Base-by-base conservation (phyloP, 2,888 invertebrate species). In the Eristalis pertinax region DNA sequence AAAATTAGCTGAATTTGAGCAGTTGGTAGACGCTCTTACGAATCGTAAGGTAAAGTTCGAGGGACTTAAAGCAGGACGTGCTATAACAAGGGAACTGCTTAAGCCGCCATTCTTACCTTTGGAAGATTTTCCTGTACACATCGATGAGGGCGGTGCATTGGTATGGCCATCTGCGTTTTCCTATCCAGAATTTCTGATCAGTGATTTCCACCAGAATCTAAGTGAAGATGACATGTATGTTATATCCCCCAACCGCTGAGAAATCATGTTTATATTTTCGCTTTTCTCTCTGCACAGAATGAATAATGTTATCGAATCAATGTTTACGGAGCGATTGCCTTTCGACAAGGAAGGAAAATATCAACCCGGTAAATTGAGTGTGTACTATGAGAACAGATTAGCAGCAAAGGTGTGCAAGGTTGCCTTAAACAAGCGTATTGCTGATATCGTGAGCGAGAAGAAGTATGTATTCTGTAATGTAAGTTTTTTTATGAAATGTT, bases 151-250 rank as follows among this genome's bases (percentile, higher is more conserved):
- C 15, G 93, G 93, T 13, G 92, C 93, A 60, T 92, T 99, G 13
- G 93, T 96, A 70, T 99, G 98, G 98, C 99, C 99, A 0, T 96
- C 98, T 0, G 94, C 97, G 22, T 95, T 99, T 89, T 93, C 97
- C 13, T 99, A 98, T 92, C 99, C 99, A 0, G 98, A 99, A 93
- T 96, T 96, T 91, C 94, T 96, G 81, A 95, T 96, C 90, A 97
- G 97, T 68, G 99, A 99, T 92, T 97, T 98, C 90, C 95, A 99
- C 58, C 96, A 96, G 92, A 94, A 95, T 80, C 97, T 98, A 90
- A 94, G 95, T 11, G 98, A 98, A 93, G 94, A 95, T 89, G 94
- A 94, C 0, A 93, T 94, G 94, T 95, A 95, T 92, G 92, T 91
- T 91, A 89, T 93, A 93, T 56, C 89, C 94, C 50, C 50, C 5